Base-by-base conservation (phyloP, 2,888 invertebrate species). In the Drosophila dives region DNA sequence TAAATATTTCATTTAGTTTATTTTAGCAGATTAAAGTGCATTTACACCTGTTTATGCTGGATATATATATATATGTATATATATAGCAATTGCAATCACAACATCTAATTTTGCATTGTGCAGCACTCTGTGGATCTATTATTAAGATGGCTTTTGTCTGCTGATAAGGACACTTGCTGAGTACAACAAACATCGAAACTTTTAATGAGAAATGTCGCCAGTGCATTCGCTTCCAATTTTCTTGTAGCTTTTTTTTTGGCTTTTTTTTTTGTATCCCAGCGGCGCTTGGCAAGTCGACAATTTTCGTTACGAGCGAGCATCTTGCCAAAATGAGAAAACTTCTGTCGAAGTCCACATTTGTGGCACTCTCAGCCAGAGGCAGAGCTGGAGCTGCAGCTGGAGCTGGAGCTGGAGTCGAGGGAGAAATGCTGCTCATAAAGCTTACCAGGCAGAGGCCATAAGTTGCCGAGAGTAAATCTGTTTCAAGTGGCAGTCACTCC, bases 271-370 rank as follows among this genome's bases (percentile, higher is more conserved):
- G 51, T 75, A 40, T 79, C 68, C 83, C 86, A 87, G 66, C 65
- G 75, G 89, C 85, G 82, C 71, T 89, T 68, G 79, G 71, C 64
- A 50, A 78, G 80, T 90, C 80, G 83, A 82, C 77, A 90, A 83
- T 88, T 90, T 89, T 76, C 81, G 88, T 89, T 86, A 88, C 86
- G 86, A 86, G 87, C 73, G 48, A 83, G 72, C 86, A 88, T 82
- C 86, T 78, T 81, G 82, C 60, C 77, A 72, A 89, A 91, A 91
- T 89, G 89, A 80, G 90, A 89, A 89, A 91, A 88, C 75, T 91
- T 90, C 81, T 83, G 86, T 86, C 74, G 76, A 79, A 55, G 81
- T 67, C 50, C 63, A 56, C 49, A 26, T 33, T 34, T 40, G 64
- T 34, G 49, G 54, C 67, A 79, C 51, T 55, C 58, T 53, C 51